These are phyloP conservation scores for Riptortus pedestris DNA, from an alignment of 1,140 invertebrate species.

Conservation along the genomic window DNA sequence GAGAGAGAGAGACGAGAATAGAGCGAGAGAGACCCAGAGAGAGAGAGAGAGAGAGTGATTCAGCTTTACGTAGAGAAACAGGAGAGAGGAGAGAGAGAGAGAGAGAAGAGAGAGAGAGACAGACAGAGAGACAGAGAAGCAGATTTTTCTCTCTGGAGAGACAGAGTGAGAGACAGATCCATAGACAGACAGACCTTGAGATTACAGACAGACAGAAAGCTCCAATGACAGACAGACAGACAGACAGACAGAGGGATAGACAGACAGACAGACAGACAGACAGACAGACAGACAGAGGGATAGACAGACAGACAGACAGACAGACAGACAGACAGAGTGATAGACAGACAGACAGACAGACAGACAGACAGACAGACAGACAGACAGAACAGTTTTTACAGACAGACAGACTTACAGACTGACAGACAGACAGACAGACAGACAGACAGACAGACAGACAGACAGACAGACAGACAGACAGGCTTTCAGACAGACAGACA, in stretches of 20 bases:
- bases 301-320: constrained; percentile 29
- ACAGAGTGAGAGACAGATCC: constrained; percentile 27
- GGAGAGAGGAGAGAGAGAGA: constrained; percentile 27
- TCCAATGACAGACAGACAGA: constrained; percentile 27
- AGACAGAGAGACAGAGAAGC: constrained; percentile 29
- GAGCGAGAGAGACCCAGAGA: constrained; percentile 29
- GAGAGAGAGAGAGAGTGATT: constrained; percentile 28
- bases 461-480: constrained; percentile 29
- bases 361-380: constrained; percentile 30
- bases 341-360: constrained; percentile 29
- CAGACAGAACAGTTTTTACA: constrained; percentile 28
- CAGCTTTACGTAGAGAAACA: constrained; percentile 27
- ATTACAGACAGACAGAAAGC: constrained; percentile 29
- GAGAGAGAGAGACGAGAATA: too few species aligned
- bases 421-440: constrained; percentile 30
- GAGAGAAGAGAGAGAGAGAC: constrained; percentile 29
- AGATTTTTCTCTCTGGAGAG: too few species aligned
- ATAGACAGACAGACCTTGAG: constrained; percentile 28
- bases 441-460: constrained; percentile 28
- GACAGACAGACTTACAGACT: constrained; percentile 29
- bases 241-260: too few species aligned
- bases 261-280: constrained; percentile 28
- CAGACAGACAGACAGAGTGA: constrained; percentile 27
- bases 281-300: too few species aligned
- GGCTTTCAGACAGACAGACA: constrained; percentile 27